phyloP scores from a whole-genome alignment of 2,888 invertebrate species.

The Agrotis segetum region DNA sequence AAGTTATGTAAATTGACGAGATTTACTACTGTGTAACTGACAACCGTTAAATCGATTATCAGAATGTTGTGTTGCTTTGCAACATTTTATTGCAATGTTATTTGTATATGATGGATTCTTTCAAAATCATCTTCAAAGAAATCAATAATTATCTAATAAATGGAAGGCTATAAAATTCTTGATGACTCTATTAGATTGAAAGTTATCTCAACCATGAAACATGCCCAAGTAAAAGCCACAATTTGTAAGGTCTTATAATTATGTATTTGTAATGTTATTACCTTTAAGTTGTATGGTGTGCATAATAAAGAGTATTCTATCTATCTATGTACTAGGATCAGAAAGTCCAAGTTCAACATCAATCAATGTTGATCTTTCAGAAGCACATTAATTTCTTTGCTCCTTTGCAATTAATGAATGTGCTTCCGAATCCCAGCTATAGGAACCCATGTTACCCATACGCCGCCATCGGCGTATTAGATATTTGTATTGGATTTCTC shows the following conservation, averaged over 20 bases:
- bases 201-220: neutral
- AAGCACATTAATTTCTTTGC: too few relatives aligned
- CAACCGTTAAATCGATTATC: slow-evolving; percentile 24
- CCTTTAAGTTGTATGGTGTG: too few relatives aligned
- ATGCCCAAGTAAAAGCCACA: neutral
- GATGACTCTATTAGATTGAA: neutral
- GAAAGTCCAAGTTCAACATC: neutral
- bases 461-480: too few relatives aligned
- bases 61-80: slow-evolving; percentile 1
- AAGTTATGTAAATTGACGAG: slow-evolving; percentile 16
- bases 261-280: too few relatives aligned
- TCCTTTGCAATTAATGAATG: too few relatives aligned
- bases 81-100: slow-evolving; percentile 4
- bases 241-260: neutral
- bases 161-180: too few relatives aligned
- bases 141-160: too few relatives aligned
- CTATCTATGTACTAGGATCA: neutral
- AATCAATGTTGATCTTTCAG: neutral
- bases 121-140: neutral
- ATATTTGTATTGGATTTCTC: too few relatives aligned
- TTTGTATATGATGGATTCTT: neutral
- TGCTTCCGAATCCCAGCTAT: neutral
- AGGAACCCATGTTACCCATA: too few relatives aligned
- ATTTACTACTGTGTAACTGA: slow-evolving; percentile 12
- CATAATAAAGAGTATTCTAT: too few relatives aligned